phyloP scores from a whole-genome alignment of 2,888 invertebrate species.

The Mythimna impura region DNA sequence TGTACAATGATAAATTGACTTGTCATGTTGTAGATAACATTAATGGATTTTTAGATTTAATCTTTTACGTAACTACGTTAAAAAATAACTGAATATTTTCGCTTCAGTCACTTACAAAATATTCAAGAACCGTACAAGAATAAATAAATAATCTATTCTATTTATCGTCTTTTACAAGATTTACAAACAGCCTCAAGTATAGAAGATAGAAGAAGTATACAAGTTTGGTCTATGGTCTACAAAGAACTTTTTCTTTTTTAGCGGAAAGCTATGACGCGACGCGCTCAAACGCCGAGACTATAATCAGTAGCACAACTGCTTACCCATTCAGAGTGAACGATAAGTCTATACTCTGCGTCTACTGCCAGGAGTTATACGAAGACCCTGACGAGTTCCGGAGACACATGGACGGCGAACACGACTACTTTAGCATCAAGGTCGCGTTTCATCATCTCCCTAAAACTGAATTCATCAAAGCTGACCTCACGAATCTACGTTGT shows the following conservation, averaged over 20 bases:
- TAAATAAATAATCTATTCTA: neutral
- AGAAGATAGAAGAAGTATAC: constrained; percentile 37
- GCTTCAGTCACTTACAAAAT: neutral
- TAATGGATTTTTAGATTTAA: neutral
- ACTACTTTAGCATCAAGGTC: constrained; percentile 78
- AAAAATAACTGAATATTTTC: constrained; percentile 3
- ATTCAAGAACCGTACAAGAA: neutral
- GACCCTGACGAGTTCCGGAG: constrained; percentile 79
- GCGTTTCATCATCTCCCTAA: constrained; percentile 84
- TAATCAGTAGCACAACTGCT: constrained; percentile 84
- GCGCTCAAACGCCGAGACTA: constrained; percentile 82
- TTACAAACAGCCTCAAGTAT: constrained; percentile 30
- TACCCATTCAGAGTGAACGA: constrained; percentile 86
- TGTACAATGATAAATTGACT: neutral
- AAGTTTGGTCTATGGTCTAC: constrained; percentile 47
- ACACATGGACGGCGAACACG: constrained; percentile 83
- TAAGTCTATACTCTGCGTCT: constrained; percentile 85
- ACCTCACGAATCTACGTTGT: constrained; percentile 80
- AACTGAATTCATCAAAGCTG: constrained; percentile 83
- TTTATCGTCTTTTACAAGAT: constrained; percentile 17
- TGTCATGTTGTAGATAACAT: neutral
- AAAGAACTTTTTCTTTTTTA: constrained; percentile 84
- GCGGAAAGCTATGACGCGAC: constrained; percentile 82
- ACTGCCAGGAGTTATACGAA: constrained; percentile 84
- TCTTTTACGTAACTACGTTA: too few species aligned